Base-by-base conservation (phyloP, 64 coral and sea anemone species). In the Trachythela sp. region DNA sequence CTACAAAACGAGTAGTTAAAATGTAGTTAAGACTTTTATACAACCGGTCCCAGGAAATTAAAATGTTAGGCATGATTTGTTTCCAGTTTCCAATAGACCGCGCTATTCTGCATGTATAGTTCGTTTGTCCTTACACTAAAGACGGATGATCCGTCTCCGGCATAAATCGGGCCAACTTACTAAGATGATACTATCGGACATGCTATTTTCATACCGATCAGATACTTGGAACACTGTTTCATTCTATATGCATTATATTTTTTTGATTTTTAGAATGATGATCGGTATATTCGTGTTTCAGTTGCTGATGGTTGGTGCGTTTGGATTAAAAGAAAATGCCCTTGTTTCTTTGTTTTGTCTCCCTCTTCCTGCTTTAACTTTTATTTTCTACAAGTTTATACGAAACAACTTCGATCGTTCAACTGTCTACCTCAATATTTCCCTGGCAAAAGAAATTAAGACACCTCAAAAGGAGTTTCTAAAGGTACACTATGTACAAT, bases 211-310 rank as follows among this genome's bases (percentile, higher is more conserved):
- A 45, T 4, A 45, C 4, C 42, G 11, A 11, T 11, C 42, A 45
- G 42, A 11, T 6, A 6, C 11, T 45, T 45, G 4, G 42, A 45
- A 45, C 42, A 45, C 42, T 45, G 42, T 45, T 45, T 45, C 30
- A 68, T 2, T 68, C n/a, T n/a, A n/a, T 8, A 68, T 68, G 7
- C 59, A 31, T 4, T 6, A 6, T n/a, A 6, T 68, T 8, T 68
- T 68, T 68, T 68, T 22, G 59, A 68, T n/a, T 68, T 68, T 68
- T 31, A 68, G 59, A 68, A 68, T 68, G 59, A 68, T 68, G 59
- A 31, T 68, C 15, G 59, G 59, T 68, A 68, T 68, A n/a, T 22
- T 68, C 20, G 59, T 68, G 18, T 68, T 68, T 68, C 59, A 68
- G 15, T 31, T 68, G 20, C 59, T 68, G 3, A 68, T 68, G 59